Percentiles rank a stretch among this genome's conserved stretches.
phyloP scores from a whole-genome alignment of 2,797 vertebrate genomes.

The Zalophus californianus region DNA sequence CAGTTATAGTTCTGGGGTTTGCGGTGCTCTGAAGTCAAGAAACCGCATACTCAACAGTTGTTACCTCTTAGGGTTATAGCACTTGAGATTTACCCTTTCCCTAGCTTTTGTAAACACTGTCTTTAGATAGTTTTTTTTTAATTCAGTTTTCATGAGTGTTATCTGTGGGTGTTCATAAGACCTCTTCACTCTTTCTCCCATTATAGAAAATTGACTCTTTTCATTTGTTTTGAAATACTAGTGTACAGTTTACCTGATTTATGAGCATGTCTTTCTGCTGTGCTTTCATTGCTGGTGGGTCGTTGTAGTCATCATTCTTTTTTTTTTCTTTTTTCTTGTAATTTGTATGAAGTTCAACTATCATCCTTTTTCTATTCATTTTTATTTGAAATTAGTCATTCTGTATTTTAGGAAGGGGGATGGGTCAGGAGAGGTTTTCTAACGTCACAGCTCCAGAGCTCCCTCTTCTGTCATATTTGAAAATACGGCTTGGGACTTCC shows the following conservation, averaged over 20 bases:
- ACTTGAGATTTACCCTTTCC: not conserved
- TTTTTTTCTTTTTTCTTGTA: not conserved
- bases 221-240: not conserved
- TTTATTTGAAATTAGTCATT: not conserved
- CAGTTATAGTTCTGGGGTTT: not conserved
- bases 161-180: not conserved
- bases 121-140: not conserved
- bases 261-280: not conserved
- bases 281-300: not conserved
- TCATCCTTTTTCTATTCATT: not conserved
- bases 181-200: not conserved
- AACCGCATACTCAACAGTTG: not conserved
- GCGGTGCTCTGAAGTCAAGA: not conserved
- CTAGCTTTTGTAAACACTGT: not conserved
- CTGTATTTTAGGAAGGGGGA: not conserved
- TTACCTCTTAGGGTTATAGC: not conserved
- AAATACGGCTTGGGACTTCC: not conserved
- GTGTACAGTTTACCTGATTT: not conserved
- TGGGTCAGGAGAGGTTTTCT: not conserved
- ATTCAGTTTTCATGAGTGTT: not conserved
- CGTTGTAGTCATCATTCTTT: not conserved
- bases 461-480: not conserved
- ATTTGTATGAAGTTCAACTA: not conserved
- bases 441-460: not conserved
- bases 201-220: not conserved